These are phyloP conservation scores for Danionella cerebrum DNA, from an alignment of 2,113 vertebrate species.

Conservation along the genomic window DNA sequence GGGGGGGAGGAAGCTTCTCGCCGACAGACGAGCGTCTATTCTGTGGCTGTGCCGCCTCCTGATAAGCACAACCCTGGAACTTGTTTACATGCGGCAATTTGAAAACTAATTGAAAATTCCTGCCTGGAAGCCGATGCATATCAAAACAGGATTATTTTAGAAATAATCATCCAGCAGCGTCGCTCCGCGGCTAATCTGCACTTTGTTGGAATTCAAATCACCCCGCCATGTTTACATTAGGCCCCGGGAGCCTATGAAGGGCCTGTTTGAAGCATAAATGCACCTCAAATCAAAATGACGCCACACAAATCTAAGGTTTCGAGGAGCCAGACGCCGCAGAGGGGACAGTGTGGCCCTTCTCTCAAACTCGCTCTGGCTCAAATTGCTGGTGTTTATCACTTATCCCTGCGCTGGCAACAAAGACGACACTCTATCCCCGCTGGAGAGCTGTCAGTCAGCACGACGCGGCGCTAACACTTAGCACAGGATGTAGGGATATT, in stretches of 20 bases:
- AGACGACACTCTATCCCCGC: conserved; percentile 84
- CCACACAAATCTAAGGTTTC: conserved; percentile 49
- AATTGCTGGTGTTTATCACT: conserved; percentile 91
- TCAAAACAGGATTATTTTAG: conserved; percentile 78
- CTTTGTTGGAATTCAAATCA: conserved; percentile 79
- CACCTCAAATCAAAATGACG: conserved; percentile 47
- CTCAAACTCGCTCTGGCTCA: conserved; percentile 77
- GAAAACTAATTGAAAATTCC: conserved; percentile 77
- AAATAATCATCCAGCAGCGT: conserved; percentile 73
- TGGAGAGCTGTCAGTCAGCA: conserved; percentile 83
- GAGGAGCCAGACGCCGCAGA: not conserved
- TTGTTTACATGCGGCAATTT: conserved; percentile 75
- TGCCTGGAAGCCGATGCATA: conserved; percentile 74
- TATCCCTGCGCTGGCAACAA: conserved; percentile 78
- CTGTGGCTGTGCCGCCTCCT: conserved; percentile 57
- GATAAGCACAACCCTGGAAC: conserved; percentile 74
- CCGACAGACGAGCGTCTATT: conserved; percentile 47
- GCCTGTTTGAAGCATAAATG: conserved; percentile 54
- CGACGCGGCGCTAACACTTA: conserved; percentile 57
- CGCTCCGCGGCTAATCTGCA: conserved; percentile 72
- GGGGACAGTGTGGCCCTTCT: conserved; percentile 46
- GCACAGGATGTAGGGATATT: conserved; percentile 43
- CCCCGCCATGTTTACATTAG: conserved; percentile 71
- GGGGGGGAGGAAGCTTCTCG: not conserved
- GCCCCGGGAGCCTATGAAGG: conserved; percentile 55